A percentile compares a stretch with the other conserved stretches of the same genome.
phyloP scores from a whole-genome alignment of 2,797 vertebrate species.

The Pagetopsis macropterus region DNA sequence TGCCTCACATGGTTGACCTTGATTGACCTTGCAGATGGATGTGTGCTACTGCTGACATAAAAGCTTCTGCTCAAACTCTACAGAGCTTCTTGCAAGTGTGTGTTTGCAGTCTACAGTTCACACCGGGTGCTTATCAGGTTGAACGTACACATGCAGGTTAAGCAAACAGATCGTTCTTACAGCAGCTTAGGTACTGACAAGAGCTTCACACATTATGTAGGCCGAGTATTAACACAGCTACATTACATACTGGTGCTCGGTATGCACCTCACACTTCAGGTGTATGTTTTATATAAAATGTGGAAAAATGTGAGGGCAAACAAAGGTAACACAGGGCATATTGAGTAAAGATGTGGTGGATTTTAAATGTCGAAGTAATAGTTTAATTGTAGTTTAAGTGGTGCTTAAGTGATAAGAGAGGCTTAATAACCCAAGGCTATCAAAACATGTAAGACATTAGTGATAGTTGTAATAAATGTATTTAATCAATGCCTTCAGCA shows the following conservation, averaged over 20 bases:
- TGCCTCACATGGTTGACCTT: neutral
- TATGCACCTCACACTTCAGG: constrained; percentile 3
- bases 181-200: neutral
- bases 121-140: constrained; percentile 20
- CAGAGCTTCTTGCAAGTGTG: neutral
- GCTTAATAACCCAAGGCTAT: neutral
- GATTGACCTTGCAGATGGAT: constrained; percentile 8
- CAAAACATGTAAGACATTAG: neutral
- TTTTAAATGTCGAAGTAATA: neutral
- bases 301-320: neutral
- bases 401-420: neutral
- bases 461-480: neutral
- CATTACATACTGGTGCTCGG: neutral
- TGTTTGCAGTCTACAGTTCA: constrained; percentile 21
- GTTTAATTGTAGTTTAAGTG: neutral
- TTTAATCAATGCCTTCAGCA: neutral
- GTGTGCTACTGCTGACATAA: neutral
- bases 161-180: neutral
- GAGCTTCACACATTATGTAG: neutral
- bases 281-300: neutral
- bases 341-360: neutral
- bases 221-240: neutral
- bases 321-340: neutral
- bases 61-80: constrained; percentile 24
- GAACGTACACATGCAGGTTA: neutral